phyloP scores from a whole-genome alignment of 2,888 invertebrate genomes.

The Parasteatoda lunata region DNA sequence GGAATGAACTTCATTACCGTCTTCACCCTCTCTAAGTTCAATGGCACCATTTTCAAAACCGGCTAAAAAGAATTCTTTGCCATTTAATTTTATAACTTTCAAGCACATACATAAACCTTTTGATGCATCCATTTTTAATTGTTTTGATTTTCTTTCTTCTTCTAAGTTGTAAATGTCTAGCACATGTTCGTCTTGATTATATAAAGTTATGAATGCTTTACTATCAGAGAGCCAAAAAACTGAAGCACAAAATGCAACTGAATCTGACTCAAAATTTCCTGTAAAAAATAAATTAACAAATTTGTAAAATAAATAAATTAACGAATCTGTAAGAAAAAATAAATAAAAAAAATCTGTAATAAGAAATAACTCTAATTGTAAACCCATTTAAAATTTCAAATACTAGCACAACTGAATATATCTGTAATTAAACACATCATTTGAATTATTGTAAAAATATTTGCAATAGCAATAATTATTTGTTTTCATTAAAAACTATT shows the following conservation, averaged over 20 bases:
- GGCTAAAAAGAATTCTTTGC: conserved; percentile 19
- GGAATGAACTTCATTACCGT: conserved; percentile 19
- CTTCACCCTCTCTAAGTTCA: conserved; percentile 32
- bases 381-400: too few relatives aligned
- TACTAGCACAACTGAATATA: too few relatives aligned
- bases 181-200: conserved; percentile 1
- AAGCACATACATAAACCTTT: conserved; percentile 58
- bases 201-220: neutral
- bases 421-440: too few relatives aligned
- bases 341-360: neutral
- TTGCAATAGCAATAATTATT: too few relatives aligned
- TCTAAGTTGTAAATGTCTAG: conserved; percentile 18
- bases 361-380: neutral
- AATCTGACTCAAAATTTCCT: conserved; percentile 18
- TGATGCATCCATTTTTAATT: neutral
- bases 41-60: conserved; percentile 69
- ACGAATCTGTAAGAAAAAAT: neutral
- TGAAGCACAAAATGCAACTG: conserved; percentile 54
- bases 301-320: conserved; percentile 1
- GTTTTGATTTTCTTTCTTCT: neutral
- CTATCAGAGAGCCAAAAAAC: neutral
- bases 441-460: too few relatives aligned
- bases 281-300: conserved; percentile 1
- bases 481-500: too few relatives aligned
- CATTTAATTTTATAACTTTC: conserved; percentile 18